Evolutionary conservation across 2,113 vertebrate genomes (phyloP).

Genomic region (Chaetodon auriga): DNA sequence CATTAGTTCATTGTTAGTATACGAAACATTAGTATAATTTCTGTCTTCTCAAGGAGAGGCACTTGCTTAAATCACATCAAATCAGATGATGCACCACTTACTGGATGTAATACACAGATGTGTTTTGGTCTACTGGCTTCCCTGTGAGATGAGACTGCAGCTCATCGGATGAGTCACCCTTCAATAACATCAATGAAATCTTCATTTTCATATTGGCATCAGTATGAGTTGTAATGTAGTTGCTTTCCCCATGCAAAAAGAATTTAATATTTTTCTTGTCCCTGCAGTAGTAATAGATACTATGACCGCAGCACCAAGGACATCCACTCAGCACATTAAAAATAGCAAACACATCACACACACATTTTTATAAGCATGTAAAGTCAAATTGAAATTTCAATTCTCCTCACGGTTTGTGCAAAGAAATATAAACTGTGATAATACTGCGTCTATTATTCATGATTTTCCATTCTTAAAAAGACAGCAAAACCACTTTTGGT

Average conservation of each 20-base stretch:
- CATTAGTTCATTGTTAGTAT: constrained; percentile 55
- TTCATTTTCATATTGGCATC: constrained; percentile 56
- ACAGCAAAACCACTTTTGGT: background rate
- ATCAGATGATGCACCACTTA: constrained; percentile 64
- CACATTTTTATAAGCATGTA: constrained; percentile 2
- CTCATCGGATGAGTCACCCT: constrained; percentile 60
- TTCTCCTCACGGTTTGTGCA: background rate
- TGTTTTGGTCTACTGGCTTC: constrained; percentile 50
- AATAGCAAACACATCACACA: background rate
- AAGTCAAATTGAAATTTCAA: background rate
- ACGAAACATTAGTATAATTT: constrained; percentile 55
- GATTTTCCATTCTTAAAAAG: background rate
- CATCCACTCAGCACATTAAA: background rate
- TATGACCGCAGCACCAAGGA: constrained; percentile 19
- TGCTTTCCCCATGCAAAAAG: background rate
- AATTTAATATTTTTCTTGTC: background rate
- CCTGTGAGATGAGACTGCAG: constrained; percentile 26
- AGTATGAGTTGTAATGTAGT: constrained; percentile 25
- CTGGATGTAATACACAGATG: constrained; percentile 58
- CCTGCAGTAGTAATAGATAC: background rate
- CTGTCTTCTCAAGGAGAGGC: constrained; percentile 46
- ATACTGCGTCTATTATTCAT: too few species aligned
- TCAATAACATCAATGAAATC: constrained; percentile 60
- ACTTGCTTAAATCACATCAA: constrained; percentile 63
- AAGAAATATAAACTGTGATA: too few species aligned